Base-by-base conservation (phyloP, 2,888 invertebrate species). In the Drosophila differens region DNA sequence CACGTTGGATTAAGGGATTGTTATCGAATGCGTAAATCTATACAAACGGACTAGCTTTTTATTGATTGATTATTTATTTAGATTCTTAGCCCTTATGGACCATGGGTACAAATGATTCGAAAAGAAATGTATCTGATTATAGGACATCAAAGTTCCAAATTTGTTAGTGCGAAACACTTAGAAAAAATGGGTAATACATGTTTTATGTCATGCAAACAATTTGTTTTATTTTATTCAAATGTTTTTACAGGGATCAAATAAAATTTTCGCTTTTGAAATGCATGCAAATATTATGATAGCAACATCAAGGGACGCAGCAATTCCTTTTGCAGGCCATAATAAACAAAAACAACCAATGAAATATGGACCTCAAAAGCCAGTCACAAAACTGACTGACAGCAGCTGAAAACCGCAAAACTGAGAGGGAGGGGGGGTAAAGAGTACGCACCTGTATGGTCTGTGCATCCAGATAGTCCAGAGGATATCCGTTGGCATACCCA, bases 401-500 rank as follows among this genome's bases (percentile, higher is more conserved):
- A 70, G 79, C 33, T 72, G 58, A 47, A 61, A 65, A 65, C 79
- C 75, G 33, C 81, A 78, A 66, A 44, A 51, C 28, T 9, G 7
- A 37, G 6, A 1, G 53, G 22, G 14, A 14, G 7, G 25, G 30
- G n/a, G 25, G 55, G 19, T 33, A 12, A 14, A 22, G 25, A 12
- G 19, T 71, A 90, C 91, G 87, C 90, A 93, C 93, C 93, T 93
- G 92, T 87, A 92, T 77, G 82, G 85, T 83, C 88, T 88, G 91
- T 64, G 89, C 83, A 75, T 92, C 92, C 70, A 85, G 76, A 82
- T 90, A 90, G 89, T 90, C 92, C 78, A 92, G 76, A 76, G 91
- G 91, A 88, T 91, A 92, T 84, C 90, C 90, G 88, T 82, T 84
- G 74, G 70, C 74, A 75, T 60, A 74, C 75, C 87, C 74, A 44